Evolutionary conservation across 1,140 invertebrate species (phyloP), one percentile per base, ranked within the genome.

Genomic region (Drosophila mayri): DNA sequence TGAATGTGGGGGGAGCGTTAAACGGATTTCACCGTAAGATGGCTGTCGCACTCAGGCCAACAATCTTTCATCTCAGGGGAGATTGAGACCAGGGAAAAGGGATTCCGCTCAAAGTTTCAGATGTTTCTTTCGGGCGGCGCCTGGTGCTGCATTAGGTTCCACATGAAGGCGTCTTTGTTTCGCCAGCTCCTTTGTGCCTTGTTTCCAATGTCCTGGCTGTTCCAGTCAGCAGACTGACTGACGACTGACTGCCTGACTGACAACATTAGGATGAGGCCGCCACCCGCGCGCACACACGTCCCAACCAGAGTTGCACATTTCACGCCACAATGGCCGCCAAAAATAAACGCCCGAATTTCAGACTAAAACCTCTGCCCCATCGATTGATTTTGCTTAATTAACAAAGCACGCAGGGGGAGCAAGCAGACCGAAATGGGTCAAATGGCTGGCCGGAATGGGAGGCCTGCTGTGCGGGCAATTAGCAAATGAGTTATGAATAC

Each of bases 301-400:
- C 54, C 46, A 38, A 38, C 46, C 60, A 25, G 22, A 55, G 44
- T 52, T 72, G 20, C 50, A 73, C 49, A 72, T 58, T 70, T 78
- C 44, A 78, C 72, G 52, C 57, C 40, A 79, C 74, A 72, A 22
- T 81, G 78, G 22, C n/a, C 67, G 59, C 46, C 60, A 44, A 76
- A 85, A 86, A 86, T 86, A 80, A 76, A 41, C 64, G 32, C 22
- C 60, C 44, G 18, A 57, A 59, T 58, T 61, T 74, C 20, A 43
- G 32, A 25, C 18, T 11, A 28, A 41, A 25, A 14, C 20, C 32
- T 16, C 14, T 16, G 12, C 20, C 32, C 52, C 22, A 22, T 32
- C 46, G 84, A 85, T 85, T 76, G 81, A 85, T 85, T 85, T 84
- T 85, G 68, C 73, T 80, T 85, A 84, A 85, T 85, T 85, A 80